Base-by-base conservation (phyloP, 2,888 invertebrate genomes). In the Diplazon laetatorius region DNA sequence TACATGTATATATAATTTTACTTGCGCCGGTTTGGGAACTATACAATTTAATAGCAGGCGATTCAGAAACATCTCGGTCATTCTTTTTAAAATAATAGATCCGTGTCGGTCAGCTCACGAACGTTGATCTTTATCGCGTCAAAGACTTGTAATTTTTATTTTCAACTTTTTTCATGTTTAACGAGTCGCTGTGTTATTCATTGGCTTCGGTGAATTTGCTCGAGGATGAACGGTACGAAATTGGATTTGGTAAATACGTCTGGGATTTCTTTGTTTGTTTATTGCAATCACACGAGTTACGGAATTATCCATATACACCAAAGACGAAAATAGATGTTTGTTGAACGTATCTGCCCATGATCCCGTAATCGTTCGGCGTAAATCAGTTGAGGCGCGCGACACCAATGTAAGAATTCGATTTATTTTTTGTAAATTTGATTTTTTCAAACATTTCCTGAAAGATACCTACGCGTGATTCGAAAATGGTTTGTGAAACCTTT, bases 31-130 rank as follows among this genome's bases (percentile, higher is more conserved):
- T 70, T 14, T 48, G 37, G 20, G 20, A 52, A 66, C 66, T 20
- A 37, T 60, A 66, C 65, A 71, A 25, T 76, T 66, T 35, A 59
- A 66, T 44, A 10, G 59, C 25, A 52, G 30, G 55, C 50, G 60
- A 62, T 60, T 46, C 55, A 9, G 37, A 46, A 10, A 48, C 9
- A 52, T 48, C 18, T 20, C 52, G 37, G 39, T 20, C 52, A 57
- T 18, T 50, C 37, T 57, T 25, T 35, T n/a, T 44, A 16, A n/a
- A 39, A 48, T 48, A 22, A 35, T 55, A 14, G 22, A 46, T 65
- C 16, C 20, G 60, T 39, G 35, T 50, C 50, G 59, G 22, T 50
- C n/a, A n/a, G 18, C 60, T 16, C 39, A 42, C n/a, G 46, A 55
- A 44, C 35, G 14, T 14, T 12, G 50, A 71, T 76, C 35, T 37